Evolutionary conservation across 1,140 invertebrate species (phyloP).

Genomic region (Phthorimaea operculella): DNA sequence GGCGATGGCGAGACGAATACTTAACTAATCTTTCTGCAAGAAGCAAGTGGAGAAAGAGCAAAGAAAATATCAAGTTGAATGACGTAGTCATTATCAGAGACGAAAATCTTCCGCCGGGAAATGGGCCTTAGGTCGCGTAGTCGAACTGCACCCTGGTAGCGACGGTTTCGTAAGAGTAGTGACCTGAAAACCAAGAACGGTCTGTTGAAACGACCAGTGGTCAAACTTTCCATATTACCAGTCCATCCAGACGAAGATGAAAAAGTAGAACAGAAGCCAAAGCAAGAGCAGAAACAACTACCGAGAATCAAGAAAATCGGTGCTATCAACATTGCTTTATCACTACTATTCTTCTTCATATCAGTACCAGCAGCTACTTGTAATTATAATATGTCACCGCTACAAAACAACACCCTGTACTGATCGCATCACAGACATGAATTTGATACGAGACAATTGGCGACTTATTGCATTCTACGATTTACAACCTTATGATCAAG

Average conservation of each 20-base stretch:
- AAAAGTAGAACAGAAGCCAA: background rate
- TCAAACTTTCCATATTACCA: background rate
- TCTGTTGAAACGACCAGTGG: background rate
- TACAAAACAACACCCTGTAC: slow-evolving; percentile 16
- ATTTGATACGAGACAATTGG: slow-evolving; percentile 22
- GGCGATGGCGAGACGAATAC: slow-evolving; percentile 13
- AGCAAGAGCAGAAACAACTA: background rate
- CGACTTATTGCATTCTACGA: slow-evolving; percentile 21
- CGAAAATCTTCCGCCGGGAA: slow-evolving; percentile 19
- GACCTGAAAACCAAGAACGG: slow-evolving; percentile 23
- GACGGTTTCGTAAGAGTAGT: slow-evolving; percentile 35
- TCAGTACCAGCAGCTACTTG: background rate
- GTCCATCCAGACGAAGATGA: background rate
- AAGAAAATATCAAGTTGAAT: slow-evolving; percentile 13
- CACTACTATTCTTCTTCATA: slow-evolving; percentile 20
- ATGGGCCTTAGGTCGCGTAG: slow-evolving; percentile 28
- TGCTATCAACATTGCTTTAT: slow-evolving; percentile 9
- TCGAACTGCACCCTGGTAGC: slow-evolving; percentile 24
- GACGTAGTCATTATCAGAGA: slow-evolving; percentile 22
- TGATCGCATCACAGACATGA: slow-evolving; percentile 20
- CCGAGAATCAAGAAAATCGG: background rate
- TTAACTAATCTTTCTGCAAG: slow-evolving; percentile 7
- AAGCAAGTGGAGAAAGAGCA: slow-evolving; percentile 10
- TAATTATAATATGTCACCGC: slow-evolving; percentile 13
- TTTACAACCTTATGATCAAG: slow-evolving; percentile 19